Evolutionary conservation across 2,888 invertebrate genomes (phyloP), one percentile per base, ranked within the genome.

Genomic region (Phengaris arion): DNA sequence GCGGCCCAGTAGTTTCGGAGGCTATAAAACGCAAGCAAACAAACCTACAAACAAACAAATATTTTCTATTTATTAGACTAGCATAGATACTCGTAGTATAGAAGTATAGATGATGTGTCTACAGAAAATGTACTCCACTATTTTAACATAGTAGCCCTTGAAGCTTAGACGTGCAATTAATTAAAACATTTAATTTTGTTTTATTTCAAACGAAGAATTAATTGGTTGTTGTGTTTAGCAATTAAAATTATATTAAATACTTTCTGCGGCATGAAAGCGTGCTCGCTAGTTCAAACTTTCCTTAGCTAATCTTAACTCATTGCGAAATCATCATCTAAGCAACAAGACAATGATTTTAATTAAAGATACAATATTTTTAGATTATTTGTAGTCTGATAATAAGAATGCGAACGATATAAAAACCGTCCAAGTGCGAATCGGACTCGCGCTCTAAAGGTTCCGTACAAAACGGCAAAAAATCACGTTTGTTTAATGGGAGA

Each of bases 181-280:
- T 35, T 64, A 35, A 6, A 64, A 64, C 64, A 35, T 64, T 35
- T 12, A 9, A 64, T 35, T 64, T 64, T 64, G 12, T 57, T 64
- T n/a, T n/a, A n/a, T n/a, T 64, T 45, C 13, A 35, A 64, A 35
- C 35, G 35, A 64, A 64, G 6, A 45, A 45, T 64, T 64, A 64
- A 64, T 64, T 64, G 64, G 64, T 13, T 64, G 64, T 64, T 64
- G 35, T 64, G 64, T 64, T 64, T 35, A 64, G 64, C 64, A 64
- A 64, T 64, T 64, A 64, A 64, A 35, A 64, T 64, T 64, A 64
- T 64, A 35, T 35, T 64, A 64, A 12, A 64, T 2, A 64, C 64
- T 64, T 64, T 64, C 64, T 64, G 64, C 59, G 10, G 35, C 12
- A 15, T 64, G 64, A 64, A 64, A 64, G 64, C 35, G 64, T 12